A percentile compares a stretch with the other conserved stretches of the same genome.
Evolutionary conservation across 2,113 vertebrate species (phyloP).

Genomic region (Elephas maximus): DNA sequence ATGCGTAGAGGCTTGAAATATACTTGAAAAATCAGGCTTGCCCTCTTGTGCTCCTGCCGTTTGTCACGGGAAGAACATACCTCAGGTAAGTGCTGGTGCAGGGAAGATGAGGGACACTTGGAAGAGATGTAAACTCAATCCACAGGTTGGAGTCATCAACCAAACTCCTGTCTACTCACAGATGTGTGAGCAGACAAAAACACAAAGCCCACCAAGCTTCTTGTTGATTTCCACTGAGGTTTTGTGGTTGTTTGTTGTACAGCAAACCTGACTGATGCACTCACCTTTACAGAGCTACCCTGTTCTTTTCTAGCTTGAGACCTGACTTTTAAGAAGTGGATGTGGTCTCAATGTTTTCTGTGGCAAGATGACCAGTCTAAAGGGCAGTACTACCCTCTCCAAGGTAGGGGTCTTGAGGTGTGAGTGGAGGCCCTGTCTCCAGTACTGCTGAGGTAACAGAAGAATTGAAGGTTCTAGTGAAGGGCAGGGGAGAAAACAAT

Average conservation of each 20-base stretch:
- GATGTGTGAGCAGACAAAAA: neutral
- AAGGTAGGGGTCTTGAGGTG: neutral
- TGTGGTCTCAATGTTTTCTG: constrained; percentile 26
- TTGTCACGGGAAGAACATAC: neutral
- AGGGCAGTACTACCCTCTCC: neutral
- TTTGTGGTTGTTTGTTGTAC: neutral
- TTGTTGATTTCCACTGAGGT: neutral
- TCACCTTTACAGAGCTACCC: neutral
- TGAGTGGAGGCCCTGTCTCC: neutral
- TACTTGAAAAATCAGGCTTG: neutral
- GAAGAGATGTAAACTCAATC: neutral
- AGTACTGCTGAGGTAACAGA: too few relatives aligned
- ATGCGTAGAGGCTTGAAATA: neutral
- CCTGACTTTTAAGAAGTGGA: neutral
- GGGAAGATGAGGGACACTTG: neutral
- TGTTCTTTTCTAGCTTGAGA: neutral
- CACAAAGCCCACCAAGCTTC: neutral
- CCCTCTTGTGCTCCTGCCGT: neutral
- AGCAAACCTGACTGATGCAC: neutral
- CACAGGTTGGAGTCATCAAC: neutral
- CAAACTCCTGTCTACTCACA: neutral
- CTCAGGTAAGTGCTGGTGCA: neutral
- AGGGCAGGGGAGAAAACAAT: neutral
- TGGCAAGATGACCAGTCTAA: neutral
- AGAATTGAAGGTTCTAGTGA: neutral